phyloP scores from a whole-genome alignment of 2,888 invertebrate genomes.

The Esperia sulphurella region DNA sequence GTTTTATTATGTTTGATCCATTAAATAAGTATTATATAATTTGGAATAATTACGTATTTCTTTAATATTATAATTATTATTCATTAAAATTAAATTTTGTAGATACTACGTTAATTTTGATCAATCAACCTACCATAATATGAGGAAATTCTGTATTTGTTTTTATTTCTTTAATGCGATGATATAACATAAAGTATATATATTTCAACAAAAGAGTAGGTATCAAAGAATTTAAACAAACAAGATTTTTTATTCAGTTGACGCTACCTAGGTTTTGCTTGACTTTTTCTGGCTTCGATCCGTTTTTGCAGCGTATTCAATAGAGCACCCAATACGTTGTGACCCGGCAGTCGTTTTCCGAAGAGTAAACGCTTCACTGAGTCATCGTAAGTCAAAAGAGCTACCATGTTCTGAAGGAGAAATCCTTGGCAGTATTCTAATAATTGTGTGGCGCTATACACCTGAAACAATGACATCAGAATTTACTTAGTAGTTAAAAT shows the following conservation, averaged over 20 bases:
- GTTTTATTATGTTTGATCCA: too few relatives aligned
- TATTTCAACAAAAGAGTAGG: too few relatives aligned
- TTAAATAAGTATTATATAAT: too few relatives aligned
- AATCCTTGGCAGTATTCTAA: slow-evolving; percentile 95
- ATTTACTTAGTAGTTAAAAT: too few relatives aligned
- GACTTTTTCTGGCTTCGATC: slow-evolving; percentile 82
- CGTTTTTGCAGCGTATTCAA: slow-evolving; percentile 89
- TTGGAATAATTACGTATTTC: too few relatives aligned
- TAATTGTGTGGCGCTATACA: slow-evolving; percentile 91
- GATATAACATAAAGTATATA: too few relatives aligned
- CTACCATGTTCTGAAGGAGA: slow-evolving; percentile 95
- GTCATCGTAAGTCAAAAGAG: slow-evolving; percentile 93
- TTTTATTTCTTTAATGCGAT: too few relatives aligned
- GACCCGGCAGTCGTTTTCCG: slow-evolving; percentile 93
- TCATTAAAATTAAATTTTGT: too few relatives aligned
- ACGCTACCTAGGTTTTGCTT: slow-evolving; percentile 64
- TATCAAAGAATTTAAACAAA: too few relatives aligned
- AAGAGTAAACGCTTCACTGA: slow-evolving; percentile 92
- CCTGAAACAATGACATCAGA: slow-evolving; percentile 62
- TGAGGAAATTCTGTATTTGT: too few relatives aligned
- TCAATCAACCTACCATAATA: too few relatives aligned
- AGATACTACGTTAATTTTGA: too few relatives aligned
- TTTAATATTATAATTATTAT: background rate
- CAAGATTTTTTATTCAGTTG: background rate
- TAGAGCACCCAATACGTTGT: slow-evolving; percentile 91